A percentile compares a stretch with the other conserved stretches of the same genome.
Conservation (phyloP, 2,797 vertebrate species). For the Prionace glauca region DNA sequence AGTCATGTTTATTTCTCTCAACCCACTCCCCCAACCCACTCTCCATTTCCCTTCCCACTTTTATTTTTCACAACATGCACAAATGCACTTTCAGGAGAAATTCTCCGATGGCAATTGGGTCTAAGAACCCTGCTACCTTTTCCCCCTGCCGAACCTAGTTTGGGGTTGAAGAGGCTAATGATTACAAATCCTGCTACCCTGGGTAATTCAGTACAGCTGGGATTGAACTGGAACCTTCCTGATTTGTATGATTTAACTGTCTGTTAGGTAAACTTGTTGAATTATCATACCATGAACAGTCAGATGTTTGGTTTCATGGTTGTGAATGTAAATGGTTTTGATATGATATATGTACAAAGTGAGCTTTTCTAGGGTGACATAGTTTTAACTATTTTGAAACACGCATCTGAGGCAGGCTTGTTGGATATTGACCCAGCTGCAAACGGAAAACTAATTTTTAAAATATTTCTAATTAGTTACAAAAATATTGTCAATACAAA, state of each 20-base stretch:
- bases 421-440: background rate
- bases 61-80: background rate
- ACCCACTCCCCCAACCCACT: background rate
- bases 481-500: background rate
- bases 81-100: background rate
- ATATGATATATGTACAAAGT: background rate
- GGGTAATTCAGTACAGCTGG: background rate
- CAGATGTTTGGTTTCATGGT: background rate
- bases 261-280: background rate
- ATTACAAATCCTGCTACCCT: background rate
- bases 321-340: background rate
- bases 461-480: background rate
- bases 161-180: background rate
- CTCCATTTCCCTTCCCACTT: too few relatives aligned
- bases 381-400: background rate
- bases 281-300: background rate
- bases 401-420: background rate
- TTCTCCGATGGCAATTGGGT: background rate
- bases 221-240: background rate
- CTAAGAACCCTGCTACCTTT: background rate
- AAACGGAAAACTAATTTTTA: background rate
- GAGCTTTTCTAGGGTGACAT: background rate
- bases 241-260: background rate
- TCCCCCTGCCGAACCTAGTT: background rate
- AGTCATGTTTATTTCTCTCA: background rate